Conservation (phyloP, 2,797 vertebrate genomes). For the Synaphobranchus kaupii region DNA sequence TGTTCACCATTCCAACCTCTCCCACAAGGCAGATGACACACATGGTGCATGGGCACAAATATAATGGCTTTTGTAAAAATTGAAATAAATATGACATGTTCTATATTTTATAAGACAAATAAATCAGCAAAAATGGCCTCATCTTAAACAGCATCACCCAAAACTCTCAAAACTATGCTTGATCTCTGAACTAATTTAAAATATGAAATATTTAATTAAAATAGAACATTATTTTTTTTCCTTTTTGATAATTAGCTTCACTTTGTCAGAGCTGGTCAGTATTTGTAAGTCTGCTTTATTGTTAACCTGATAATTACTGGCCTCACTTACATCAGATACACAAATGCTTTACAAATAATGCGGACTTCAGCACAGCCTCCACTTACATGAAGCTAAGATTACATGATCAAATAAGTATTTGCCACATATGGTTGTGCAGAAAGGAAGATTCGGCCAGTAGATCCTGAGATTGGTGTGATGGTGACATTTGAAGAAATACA, state of each 20-base stretch:
- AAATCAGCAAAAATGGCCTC: neutral
- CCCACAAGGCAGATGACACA: constrained; percentile 33
- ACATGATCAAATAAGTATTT: neutral
- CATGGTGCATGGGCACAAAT: constrained; percentile 20
- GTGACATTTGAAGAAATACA: neutral
- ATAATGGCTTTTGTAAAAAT: constrained; percentile 13
- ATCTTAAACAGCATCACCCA: neutral
- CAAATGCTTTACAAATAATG: neutral
- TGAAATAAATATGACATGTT: constrained; percentile 10
- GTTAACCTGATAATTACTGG: neutral
- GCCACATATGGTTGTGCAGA: neutral
- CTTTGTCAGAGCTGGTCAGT: no score
- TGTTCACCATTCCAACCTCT: constrained; percentile 11
- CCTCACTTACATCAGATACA: neutral
- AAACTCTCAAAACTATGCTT: neutral
- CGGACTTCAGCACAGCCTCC: neutral
- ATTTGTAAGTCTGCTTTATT: neutral
- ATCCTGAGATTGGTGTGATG: neutral
- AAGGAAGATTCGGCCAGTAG: neutral
- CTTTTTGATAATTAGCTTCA: neutral
- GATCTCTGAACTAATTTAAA: neutral
- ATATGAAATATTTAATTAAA: neutral
- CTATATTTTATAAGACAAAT: neutral
- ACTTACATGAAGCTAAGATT: neutral
- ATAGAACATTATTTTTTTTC: neutral